Percentiles rank a stretch among this genome's conserved stretches.
Conservation (phyloP, 2,888 invertebrate species). For the Atherix ibis region DNA sequence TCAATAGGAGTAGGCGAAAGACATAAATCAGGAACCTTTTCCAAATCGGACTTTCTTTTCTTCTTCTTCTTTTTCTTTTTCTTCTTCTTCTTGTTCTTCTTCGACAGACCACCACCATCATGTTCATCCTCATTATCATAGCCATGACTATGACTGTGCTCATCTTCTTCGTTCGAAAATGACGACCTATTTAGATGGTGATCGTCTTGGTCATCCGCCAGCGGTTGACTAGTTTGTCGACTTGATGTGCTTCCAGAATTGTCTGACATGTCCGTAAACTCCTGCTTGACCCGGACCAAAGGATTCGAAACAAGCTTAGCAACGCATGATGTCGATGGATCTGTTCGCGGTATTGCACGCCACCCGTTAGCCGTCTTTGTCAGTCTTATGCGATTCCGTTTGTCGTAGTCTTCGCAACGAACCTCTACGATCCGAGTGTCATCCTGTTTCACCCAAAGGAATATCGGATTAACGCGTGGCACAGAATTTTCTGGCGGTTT, state of each 20-base stretch:
- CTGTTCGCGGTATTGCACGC: slow-evolving; percentile 68
- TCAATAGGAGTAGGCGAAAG: background rate
- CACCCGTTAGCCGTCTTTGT: slow-evolving; percentile 68
- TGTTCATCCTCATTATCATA: slow-evolving; percentile 1
- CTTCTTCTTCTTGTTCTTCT: slow-evolving; percentile 13
- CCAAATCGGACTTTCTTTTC: slow-evolving; percentile 11
- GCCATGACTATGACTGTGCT: no score
- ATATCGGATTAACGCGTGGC: slow-evolving; percentile 63
- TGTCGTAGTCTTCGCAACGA: slow-evolving; percentile 76
- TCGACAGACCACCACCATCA: background rate
- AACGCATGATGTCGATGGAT: slow-evolving; percentile 29
- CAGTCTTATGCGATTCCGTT: slow-evolving; percentile 65
- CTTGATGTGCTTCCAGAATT: slow-evolving; percentile 7
- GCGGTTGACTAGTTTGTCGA: slow-evolving; percentile 7
- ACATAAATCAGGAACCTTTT: no score
- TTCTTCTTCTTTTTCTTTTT: slow-evolving; percentile 17
- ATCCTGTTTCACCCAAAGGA: slow-evolving; percentile 69
- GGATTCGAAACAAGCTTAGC: slow-evolving; percentile 30
- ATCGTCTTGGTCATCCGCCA: no score
- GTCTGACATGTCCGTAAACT: slow-evolving; percentile 13
- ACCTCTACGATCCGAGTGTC: slow-evolving; percentile 70
- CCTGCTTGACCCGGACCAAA: slow-evolving; percentile 29
- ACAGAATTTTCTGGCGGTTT: slow-evolving; percentile 2
- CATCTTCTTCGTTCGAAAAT: no score
- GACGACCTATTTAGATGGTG: no score